Base-by-base conservation (phyloP, 2,797 vertebrate species). In the Paratrypauchen microcephalus region DNA sequence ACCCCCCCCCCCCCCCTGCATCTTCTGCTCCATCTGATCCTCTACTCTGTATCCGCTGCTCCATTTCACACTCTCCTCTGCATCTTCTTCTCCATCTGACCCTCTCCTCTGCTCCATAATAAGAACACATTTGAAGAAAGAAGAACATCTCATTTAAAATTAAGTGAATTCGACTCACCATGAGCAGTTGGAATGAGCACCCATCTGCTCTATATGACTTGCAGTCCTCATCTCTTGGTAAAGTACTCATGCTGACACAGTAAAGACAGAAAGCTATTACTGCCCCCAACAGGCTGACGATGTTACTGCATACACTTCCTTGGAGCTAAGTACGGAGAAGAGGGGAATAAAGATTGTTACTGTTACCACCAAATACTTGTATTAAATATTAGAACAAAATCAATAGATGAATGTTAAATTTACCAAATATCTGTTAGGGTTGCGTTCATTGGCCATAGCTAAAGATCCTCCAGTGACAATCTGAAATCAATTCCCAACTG, bases 401-500 rank as follows among this genome's bases (percentile, higher is more conserved):
- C 7, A 11, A 61, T 3, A n/a, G 32, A 28, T 41, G 9, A 23
- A 23, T 23, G 32, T 13, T 16, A 4, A 30, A 62, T 76, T 54
- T 80, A 93, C 93, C 85, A 88, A 41, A 13, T 58, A 50, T 76
- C 71, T 89, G 77, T 60, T 90, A 12, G 91, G 88, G 50, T 67
- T 82, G 75, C 79, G 89, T 69, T 89, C 86, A 70, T 73, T 91
- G 75, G 91, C 88, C n/a, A 94, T 61, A 2, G 87, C 80, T 19
- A 92, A 74, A 1, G 92, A 88, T 75, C 93, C 93, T 65, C 79
- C 92, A 15, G 77, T 28, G 52, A 93, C 57, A 80, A 88, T 81
- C 93, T 94, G 79, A 85, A 75, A 70, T 16, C 48, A 9, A 70
- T 26, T 24, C 21, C 24, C 12, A 26, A 56, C n/a, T 52, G 8